phyloP scores from a whole-genome alignment of 2,888 invertebrate genomes.

The Plagodis pulveraria region DNA sequence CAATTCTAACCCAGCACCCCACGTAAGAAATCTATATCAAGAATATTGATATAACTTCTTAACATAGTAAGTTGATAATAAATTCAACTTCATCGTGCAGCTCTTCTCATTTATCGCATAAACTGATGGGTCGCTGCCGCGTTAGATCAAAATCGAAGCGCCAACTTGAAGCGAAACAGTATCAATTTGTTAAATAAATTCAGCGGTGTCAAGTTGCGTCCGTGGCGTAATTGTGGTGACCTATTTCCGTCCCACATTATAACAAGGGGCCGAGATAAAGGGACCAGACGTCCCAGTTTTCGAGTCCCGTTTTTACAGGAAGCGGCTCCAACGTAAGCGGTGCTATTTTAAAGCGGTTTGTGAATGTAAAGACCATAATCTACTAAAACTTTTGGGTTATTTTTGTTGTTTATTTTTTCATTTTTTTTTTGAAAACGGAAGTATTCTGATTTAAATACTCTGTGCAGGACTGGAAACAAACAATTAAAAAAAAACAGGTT shows the following conservation, averaged over 20 bases:
- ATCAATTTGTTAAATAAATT: conserved; percentile 68
- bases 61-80: too few species aligned
- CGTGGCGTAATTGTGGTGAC: conserved; percentile 65
- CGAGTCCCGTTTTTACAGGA: conserved; percentile 33
- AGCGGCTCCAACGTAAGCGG: conserved; percentile 17
- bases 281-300: conserved; percentile 35
- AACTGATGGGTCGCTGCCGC: background rate
- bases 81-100: too few species aligned
- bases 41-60: too few species aligned
- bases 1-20: too few species aligned
- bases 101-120: background rate
- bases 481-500: too few species aligned
- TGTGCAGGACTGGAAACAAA: too few species aligned
- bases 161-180: conserved; percentile 41
- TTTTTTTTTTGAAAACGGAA: background rate
- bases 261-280: conserved; percentile 37
- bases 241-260: conserved; percentile 57
- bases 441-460: too few species aligned
- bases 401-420: background rate
- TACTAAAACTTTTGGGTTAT: conserved; percentile 16
- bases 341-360: conserved; percentile 12
- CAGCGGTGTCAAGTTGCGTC: conserved; percentile 59
- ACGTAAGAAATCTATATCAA: too few species aligned
- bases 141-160: conserved; percentile 15
- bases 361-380: conserved; percentile 6